Evolutionary conservation across 2,888 invertebrate species (phyloP).

Genomic region (Cheilosia grossa): DNA sequence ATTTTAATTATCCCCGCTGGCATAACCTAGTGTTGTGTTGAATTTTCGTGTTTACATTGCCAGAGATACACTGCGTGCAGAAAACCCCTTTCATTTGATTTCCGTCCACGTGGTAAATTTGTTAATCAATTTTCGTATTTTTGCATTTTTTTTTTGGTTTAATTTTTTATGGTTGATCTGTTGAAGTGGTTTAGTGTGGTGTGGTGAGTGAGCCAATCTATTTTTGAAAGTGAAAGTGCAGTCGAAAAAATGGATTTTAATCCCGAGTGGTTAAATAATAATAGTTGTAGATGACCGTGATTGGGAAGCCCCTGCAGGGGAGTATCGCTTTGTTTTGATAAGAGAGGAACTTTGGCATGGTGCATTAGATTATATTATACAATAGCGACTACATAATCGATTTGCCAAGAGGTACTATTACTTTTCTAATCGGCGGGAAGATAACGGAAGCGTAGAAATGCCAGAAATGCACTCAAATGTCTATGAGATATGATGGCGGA

Average conservation of each 20-base stretch:
- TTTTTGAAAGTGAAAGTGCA: constrained; percentile 65
- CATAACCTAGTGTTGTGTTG: constrained; percentile 3
- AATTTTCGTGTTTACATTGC: constrained; percentile 36
- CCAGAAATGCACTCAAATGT: too few relatives aligned
- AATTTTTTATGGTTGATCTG: constrained; percentile 2
- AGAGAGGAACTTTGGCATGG: neutral
- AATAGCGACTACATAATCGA: neutral
- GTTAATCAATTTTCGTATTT: constrained; percentile 48
- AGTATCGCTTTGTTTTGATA: neutral
- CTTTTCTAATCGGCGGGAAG: too few relatives aligned
- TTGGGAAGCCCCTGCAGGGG: neutral
- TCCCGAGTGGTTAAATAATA: constrained; percentile 47
- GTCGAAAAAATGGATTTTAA: constrained; percentile 10
- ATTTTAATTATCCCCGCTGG: constrained; percentile 21
- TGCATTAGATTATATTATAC: neutral
- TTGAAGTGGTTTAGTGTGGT: constrained; percentile 45
- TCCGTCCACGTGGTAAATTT: constrained; percentile 79
- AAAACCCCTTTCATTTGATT: constrained; percentile 63
- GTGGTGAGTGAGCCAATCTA: neutral
- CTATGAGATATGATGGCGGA: too few relatives aligned
- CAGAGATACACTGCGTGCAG: neutral
- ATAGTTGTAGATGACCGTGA: constrained; percentile 11
- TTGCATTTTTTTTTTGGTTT: constrained; percentile 12
- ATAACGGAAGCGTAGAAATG: too few relatives aligned
- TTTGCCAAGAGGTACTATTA: too few relatives aligned